Conservation (phyloP, 2,113 vertebrate genomes). For the Athene noctua region DNA sequence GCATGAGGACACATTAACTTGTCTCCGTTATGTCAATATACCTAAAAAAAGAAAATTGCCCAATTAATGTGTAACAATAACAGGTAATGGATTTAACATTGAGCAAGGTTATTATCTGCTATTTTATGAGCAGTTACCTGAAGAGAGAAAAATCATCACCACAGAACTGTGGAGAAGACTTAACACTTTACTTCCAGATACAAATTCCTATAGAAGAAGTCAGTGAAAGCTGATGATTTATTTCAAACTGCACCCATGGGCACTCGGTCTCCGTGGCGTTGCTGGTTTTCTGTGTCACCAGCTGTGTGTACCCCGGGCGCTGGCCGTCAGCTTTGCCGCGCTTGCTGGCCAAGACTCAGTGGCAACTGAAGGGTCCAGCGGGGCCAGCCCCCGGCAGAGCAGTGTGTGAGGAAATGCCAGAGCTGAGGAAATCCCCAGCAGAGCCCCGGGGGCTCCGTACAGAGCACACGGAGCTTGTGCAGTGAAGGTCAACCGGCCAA, state of each 20-base stretch:
- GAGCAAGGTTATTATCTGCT: constrained; percentile 42
- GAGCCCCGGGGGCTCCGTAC: not conserved
- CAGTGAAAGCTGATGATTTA: not conserved
- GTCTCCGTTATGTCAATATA: constrained; percentile 32
- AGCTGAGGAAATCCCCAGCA: not conserved
- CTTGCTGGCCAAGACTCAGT: not conserved
- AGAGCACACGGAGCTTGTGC: not conserved
- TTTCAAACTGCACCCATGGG: not conserved
- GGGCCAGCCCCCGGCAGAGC: not conserved
- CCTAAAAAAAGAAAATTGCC: constrained; percentile 57
- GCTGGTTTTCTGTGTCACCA: not conserved
- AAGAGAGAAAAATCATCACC: not conserved
- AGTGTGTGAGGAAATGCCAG: too few species aligned
- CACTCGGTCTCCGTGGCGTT: not conserved
- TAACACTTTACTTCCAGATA: not conserved
- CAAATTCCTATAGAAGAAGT: not conserved
- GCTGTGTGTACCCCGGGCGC: not conserved
- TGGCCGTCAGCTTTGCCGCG: not conserved
- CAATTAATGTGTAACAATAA: constrained; percentile 48
- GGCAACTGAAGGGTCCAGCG: accelerated
- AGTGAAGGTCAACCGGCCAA: not conserved
- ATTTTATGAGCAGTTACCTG: constrained; percentile 16
- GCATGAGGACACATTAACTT: constrained; percentile 12
- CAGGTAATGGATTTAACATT: constrained; percentile 45
- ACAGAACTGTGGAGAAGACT: not conserved